Base-by-base conservation (phyloP, 2,113 vertebrate genomes). In the Myiagra hebetior region DNA sequence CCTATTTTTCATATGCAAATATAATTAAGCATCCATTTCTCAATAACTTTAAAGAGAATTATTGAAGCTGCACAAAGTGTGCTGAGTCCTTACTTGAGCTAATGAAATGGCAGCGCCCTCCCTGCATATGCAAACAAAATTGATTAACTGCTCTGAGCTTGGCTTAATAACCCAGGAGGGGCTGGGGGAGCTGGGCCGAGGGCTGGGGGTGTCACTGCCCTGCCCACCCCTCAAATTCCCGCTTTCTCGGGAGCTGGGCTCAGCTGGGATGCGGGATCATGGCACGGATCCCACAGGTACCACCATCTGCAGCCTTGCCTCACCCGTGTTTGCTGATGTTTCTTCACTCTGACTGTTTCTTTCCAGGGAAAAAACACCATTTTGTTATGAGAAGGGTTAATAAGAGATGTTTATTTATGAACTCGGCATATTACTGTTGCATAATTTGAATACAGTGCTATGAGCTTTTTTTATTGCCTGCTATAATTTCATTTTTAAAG, bases 1-100 rank as follows among this genome's bases (percentile, higher is more conserved):
- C 94, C 97, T 97, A 98, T 98, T 98, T 98, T 98, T 98, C 98
- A 98, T 98, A 98, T 98, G 98, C 98, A 98, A 98, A 98, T 98
- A 98, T 98, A 98, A 98, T 98, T 98, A 98, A 98, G 98, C 97
- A 97, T 98, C 97, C 96, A 97, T 95, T 97, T 97, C 97, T 97
- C 97, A 41, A 35, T 96, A 98, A 98, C 97, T 98, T 98, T 98
- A 97, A 97, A 97, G 98, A 94, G 97, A 98, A 97, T 98, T 97
- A 97, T 97, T 97, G 94, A 97, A 96, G 97, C 93, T 88, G 87
- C 63, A 82, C 94, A 83, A 44, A 60, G 93, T 87, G 65, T 89
- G 94, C 93, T 52, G 93, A 85, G 84, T 81, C 96, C 95, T 96
- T 85, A 74, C 96, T 96, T 74, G 87, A 97, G 92, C 94, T 98